A percentile compares a stretch with the other conserved stretches of the same genome.
Conservation (phyloP, 2,113 vertebrate species). For the Xenopus borealis region DNA sequence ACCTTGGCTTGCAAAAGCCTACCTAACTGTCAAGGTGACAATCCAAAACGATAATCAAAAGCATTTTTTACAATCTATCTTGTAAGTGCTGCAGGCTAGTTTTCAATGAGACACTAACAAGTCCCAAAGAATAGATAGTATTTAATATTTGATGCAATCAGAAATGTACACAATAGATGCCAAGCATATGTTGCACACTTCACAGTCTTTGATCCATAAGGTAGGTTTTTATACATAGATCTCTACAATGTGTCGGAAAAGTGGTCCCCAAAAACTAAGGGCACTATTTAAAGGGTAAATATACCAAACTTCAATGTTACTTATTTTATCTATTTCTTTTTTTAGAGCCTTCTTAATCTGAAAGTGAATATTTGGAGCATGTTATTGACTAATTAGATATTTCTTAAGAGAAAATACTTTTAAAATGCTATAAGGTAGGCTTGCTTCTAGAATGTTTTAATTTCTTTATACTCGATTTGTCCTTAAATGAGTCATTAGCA, state of each 20-base stretch:
- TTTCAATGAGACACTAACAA: constrained; percentile 78
- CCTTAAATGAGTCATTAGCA: no score
- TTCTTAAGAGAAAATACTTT: no score
- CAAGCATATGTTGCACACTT: constrained; percentile 54
- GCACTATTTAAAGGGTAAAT: background rate
- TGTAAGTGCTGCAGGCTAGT: constrained; percentile 75
- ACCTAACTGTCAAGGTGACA: constrained; percentile 77
- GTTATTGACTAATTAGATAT: no score
- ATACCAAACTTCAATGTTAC: background rate
- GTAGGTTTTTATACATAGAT: constrained; percentile 9
- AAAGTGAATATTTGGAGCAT: no score
- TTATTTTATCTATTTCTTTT: no score
- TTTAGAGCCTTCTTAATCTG: no score
- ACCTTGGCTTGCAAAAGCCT: constrained; percentile 63
- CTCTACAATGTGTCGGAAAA: background rate
- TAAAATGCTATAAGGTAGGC: no score
- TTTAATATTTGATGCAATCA: constrained; percentile 75
- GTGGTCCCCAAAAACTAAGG: background rate
- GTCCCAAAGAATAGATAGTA: constrained; percentile 71
- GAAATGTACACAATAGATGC: constrained; percentile 65
- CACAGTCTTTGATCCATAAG: constrained; percentile 36
- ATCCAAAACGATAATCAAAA: constrained; percentile 82
- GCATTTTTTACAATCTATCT: constrained; percentile 70
- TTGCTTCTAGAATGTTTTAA: no score
- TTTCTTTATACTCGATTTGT: no score